Conservation (phyloP, 2,888 invertebrate genomes). For the Drosophila rellima region DNA sequence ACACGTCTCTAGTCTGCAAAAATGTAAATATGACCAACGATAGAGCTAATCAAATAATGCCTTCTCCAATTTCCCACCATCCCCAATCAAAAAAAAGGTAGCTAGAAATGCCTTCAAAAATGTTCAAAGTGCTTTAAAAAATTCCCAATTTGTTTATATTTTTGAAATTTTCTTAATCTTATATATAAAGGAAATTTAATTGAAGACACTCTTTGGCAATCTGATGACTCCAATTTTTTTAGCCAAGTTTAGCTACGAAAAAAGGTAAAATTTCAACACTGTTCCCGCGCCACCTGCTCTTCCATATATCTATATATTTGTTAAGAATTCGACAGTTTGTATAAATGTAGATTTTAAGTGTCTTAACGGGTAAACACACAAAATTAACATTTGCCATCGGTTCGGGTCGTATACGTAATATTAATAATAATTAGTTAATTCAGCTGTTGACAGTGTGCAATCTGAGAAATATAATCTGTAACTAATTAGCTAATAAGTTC, state of each 20-base stretch:
- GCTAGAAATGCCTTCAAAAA: too few relatives aligned
- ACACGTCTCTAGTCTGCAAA: conserved; percentile 79
- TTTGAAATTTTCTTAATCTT: too few relatives aligned
- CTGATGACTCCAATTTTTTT: too few relatives aligned
- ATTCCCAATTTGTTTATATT: too few relatives aligned
- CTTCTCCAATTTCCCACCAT: neutral
- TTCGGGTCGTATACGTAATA: conserved; percentile 13
- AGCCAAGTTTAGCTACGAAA: neutral
- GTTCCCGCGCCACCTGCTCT: neutral
- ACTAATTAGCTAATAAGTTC: conserved; percentile 17
- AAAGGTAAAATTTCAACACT: neutral
- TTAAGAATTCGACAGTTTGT: neutral
- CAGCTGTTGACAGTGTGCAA: conserved; percentile 11
- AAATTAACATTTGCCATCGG: neutral
- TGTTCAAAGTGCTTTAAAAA: too few relatives aligned
- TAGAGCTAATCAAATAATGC: conserved; percentile 60
- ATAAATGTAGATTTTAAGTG: conserved; percentile 11
- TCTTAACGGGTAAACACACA: conserved; percentile 4
- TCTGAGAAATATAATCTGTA: conserved; percentile 1
- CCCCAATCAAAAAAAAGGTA: neutral
- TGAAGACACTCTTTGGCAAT: too few relatives aligned
- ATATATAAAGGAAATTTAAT: too few relatives aligned
- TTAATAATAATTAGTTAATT: conserved; percentile 9
- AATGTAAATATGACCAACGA: conserved; percentile 78
- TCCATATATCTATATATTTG: neutral